phyloP scores from a whole-genome alignment of 2,888 invertebrate species.

The Aphodius sticticus region DNA sequence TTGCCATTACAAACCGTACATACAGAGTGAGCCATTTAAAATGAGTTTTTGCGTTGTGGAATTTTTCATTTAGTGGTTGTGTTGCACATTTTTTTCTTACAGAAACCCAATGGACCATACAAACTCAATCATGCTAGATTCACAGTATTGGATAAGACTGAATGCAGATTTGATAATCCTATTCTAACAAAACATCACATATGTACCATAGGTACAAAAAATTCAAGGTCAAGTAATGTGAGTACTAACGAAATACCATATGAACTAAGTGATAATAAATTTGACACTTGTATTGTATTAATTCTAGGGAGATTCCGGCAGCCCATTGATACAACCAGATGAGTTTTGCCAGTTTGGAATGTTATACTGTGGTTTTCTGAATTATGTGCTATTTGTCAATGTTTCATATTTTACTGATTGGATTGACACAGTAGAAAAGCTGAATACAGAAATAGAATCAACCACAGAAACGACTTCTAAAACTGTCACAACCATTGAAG shows the following conservation, averaged over 20 bases:
- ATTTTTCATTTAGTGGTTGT: not conserved
- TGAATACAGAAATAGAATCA: not conserved
- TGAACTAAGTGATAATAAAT: not conserved
- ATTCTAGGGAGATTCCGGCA: not conserved
- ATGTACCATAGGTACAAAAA: not conserved
- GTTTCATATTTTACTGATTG: not conserved
- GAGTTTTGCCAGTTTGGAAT: not conserved
- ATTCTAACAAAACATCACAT: not conserved
- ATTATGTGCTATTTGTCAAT: not conserved
- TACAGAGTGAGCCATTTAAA: no score
- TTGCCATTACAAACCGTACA: no score
- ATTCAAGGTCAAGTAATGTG: not conserved
- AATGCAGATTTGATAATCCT: not conserved
- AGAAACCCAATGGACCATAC: not conserved
- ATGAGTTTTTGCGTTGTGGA: no score
- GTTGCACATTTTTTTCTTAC: not conserved
- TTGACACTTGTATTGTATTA: not conserved
- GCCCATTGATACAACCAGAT: not conserved
- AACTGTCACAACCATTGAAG: not conserved
- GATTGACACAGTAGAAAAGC: not conserved
- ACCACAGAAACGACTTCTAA: not conserved
- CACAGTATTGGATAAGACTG: not conserved
- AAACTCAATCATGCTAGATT: not conserved
- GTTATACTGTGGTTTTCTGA: not conserved
- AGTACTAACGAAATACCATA: not conserved